Evolutionary conservation across 2,797 vertebrate species (phyloP).

Genomic region (Hydrocynus forskahlii): DNA sequence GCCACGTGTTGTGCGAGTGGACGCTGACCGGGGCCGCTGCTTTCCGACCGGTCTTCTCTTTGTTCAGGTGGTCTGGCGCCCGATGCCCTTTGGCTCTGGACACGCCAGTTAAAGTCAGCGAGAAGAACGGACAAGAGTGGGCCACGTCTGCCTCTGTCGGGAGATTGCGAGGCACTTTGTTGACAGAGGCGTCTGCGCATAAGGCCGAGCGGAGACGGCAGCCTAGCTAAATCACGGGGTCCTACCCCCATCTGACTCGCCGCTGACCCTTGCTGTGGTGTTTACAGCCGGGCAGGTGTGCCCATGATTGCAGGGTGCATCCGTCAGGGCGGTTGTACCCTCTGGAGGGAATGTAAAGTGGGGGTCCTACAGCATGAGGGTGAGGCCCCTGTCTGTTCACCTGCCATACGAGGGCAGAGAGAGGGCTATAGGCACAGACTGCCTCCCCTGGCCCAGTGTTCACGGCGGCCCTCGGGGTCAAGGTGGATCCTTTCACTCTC

Average conservation of each 20-base stretch:
- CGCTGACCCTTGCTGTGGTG: slow-evolving; percentile 57
- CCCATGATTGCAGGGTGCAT: slow-evolving; percentile 56
- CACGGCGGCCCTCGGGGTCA: slow-evolving; percentile 47
- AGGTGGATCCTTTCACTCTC: slow-evolving; percentile 50
- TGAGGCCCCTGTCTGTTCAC: slow-evolving; percentile 65
- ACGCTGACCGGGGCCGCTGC: slow-evolving; percentile 41
- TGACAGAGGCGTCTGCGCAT: slow-evolving; percentile 52
- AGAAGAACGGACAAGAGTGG: slow-evolving; percentile 45
- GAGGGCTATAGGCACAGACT: slow-evolving; percentile 58
- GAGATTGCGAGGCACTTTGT: slow-evolving; percentile 35
- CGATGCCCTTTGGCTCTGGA: slow-evolving; percentile 60
- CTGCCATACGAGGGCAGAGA: slow-evolving; percentile 56
- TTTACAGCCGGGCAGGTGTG: slow-evolving; percentile 59
- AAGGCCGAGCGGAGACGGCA: slow-evolving; percentile 40
- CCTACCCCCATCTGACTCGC: slow-evolving; percentile 59
- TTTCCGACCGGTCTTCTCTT: slow-evolving; percentile 43
- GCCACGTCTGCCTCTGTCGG: slow-evolving; percentile 45
- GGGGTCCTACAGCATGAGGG: slow-evolving; percentile 58
- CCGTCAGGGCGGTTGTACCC: slow-evolving; percentile 55
- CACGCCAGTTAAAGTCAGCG: slow-evolving; percentile 59
- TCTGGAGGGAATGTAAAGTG: slow-evolving; percentile 62
- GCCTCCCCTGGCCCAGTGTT: slow-evolving; percentile 50
- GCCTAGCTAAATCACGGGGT: slow-evolving; percentile 54
- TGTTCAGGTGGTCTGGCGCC: slow-evolving; percentile 45
- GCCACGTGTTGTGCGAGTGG: slow-evolving; percentile 52